These are phyloP conservation scores for Xiphias gladius DNA, from an alignment of 2,113 vertebrate species.

Conservation along the genomic window DNA sequence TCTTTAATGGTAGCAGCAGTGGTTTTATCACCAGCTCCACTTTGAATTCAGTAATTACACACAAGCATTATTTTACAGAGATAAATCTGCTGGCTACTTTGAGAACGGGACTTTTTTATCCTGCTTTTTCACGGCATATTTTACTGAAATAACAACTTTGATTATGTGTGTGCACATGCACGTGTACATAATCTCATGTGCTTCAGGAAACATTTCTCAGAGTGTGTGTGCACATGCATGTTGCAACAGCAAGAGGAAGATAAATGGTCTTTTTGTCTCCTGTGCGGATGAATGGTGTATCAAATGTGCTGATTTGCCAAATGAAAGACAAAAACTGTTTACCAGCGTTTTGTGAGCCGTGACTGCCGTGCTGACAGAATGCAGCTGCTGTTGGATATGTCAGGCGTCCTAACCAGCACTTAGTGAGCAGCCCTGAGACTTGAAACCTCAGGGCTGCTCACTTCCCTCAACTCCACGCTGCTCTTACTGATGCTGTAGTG, in stretches of 20 bases:
- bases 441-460: slow-evolving; percentile 49
- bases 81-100: slow-evolving; percentile 75
- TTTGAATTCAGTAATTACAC: slow-evolving; percentile 77
- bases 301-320: slow-evolving; percentile 77
- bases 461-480: slow-evolving; percentile 48
- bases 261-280: slow-evolving; percentile 60
- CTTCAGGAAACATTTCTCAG: slow-evolving; percentile 3
- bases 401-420: slow-evolving; percentile 61
- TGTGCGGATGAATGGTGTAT: slow-evolving; percentile 54
- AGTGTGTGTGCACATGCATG: slow-evolving; percentile 16
- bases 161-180: slow-evolving; percentile 28
- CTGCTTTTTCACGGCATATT: slow-evolving; percentile 67
- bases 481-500: slow-evolving; percentile 40
- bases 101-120: slow-evolving; percentile 62
- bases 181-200: slow-evolving; percentile 24
- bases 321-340: slow-evolving; percentile 76
- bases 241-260: slow-evolving; percentile 55
- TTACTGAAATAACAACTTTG: slow-evolving; percentile 73
- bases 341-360: slow-evolving; percentile 61
- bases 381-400: slow-evolving; percentile 70
- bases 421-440: slow-evolving; percentile 31
- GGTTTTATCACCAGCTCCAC: slow-evolving; percentile 69
- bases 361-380: slow-evolving; percentile 59
- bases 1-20: slow-evolving; percentile 56
- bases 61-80: slow-evolving; percentile 68